Evolutionary conservation across 2,113 vertebrate genomes (phyloP).

Genomic region (Sceloporus undulatus): DNA sequence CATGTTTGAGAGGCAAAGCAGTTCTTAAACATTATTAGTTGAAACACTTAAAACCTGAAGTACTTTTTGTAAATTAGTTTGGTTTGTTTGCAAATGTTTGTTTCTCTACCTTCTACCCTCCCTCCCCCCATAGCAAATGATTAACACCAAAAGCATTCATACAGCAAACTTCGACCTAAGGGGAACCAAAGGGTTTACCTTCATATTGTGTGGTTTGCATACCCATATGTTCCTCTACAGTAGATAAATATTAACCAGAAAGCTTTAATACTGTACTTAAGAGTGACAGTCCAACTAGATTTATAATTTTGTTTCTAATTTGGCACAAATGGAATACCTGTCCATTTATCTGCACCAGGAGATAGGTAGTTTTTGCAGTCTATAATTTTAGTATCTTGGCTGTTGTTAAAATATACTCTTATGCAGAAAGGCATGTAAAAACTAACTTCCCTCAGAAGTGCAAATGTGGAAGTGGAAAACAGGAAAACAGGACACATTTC

Average conservation of each 20-base stretch:
- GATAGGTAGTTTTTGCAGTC: not conserved
- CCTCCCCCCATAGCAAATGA: not conserved
- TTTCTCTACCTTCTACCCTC: not conserved
- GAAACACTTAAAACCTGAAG: constrained; percentile 31
- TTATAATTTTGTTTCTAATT: constrained; percentile 45
- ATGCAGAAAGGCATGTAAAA: not conserved
- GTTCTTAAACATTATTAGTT: not conserved
- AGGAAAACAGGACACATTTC: not conserved
- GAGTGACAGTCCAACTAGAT: constrained; percentile 1
- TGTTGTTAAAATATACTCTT: not conserved
- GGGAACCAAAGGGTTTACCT: not conserved
- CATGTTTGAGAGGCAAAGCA: not conserved
- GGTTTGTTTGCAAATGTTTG: constrained; percentile 1
- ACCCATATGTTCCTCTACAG: not conserved
- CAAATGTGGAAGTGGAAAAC: not conserved
- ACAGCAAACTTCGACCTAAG: not conserved
- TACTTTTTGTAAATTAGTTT: not conserved
- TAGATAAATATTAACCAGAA: constrained; percentile 56
- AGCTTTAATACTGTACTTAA: constrained; percentile 17
- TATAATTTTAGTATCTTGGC: not conserved
- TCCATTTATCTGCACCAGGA: not conserved
- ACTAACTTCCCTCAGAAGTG: not conserved
- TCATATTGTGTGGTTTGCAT: not conserved
- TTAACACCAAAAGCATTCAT: not conserved
- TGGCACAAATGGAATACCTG: not conserved